Conservation (phyloP, 1,140 invertebrate genomes). For the Maniola jurtina region DNA sequence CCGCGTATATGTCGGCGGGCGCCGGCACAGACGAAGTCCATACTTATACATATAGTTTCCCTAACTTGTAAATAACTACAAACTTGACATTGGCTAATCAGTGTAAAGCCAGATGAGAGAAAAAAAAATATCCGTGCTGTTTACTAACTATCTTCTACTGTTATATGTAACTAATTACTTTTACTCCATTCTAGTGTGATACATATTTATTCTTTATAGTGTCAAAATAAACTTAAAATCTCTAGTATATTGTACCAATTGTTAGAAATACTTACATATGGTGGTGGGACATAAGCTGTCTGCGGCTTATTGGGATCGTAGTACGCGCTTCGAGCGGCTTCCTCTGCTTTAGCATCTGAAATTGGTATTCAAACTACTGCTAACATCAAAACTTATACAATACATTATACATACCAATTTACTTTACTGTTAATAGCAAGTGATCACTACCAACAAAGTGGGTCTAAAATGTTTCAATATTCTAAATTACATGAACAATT, state of each 20-base stretch:
- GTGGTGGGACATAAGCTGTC: conserved; percentile 91
- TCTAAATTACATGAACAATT: neutral
- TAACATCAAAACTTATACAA: conserved; percentile 19
- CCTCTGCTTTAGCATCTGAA: conserved; percentile 90
- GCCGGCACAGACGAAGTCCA: too few species aligned
- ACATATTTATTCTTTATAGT: neutral
- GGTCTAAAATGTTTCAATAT: conserved; percentile 4
- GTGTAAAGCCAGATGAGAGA: too few species aligned
- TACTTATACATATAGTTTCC: too few species aligned
- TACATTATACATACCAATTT: neutral
- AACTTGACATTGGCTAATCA: too few species aligned
- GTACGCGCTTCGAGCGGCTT: conserved; percentile 92
- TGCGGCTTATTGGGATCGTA: conserved; percentile 91
- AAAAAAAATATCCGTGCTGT: too few species aligned
- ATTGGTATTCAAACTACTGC: conserved; percentile 56
- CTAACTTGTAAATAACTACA: too few species aligned
- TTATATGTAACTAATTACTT: too few species aligned
- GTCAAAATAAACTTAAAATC: neutral
- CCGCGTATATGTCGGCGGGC: too few species aligned
- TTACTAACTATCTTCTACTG: too few species aligned
- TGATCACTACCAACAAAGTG: neutral
- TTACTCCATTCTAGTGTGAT: too few species aligned
- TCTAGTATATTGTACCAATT: neutral
- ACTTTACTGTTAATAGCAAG: neutral
- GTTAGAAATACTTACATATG: conserved; percentile 84